A percentile compares a stretch with the other conserved stretches of the same genome.
Evolutionary conservation across 2,888 invertebrate genomes (phyloP).

Genomic region (Zonitis immaculata): DNA sequence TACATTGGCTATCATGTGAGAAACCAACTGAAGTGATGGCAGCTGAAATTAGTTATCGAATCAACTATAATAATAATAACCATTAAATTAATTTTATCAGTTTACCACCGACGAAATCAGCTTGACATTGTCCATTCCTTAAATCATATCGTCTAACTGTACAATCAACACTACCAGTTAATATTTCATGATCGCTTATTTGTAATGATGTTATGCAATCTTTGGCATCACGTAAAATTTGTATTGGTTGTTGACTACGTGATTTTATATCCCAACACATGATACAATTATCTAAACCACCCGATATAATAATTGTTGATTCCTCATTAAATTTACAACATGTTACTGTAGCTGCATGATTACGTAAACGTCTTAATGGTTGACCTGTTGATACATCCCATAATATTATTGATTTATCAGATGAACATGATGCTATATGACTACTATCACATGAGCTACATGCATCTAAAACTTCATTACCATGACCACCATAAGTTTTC

Average conservation of each 20-base stretch:
- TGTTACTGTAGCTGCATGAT: slow-evolving; percentile 84
- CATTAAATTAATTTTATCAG: neutral
- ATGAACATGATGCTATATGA: slow-evolving; percentile 82
- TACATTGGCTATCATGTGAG: slow-evolving; percentile 90
- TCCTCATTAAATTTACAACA: slow-evolving; percentile 93
- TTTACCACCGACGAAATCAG: slow-evolving; percentile 78
- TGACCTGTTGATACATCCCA: slow-evolving; percentile 96
- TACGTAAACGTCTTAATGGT: slow-evolving; percentile 75
- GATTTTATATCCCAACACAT: slow-evolving; percentile 86
- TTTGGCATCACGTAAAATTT: slow-evolving; percentile 85
- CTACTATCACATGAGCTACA: slow-evolving; percentile 89
- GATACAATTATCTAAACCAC: slow-evolving; percentile 88
- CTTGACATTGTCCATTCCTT: slow-evolving; percentile 73
- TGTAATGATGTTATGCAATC: slow-evolving; percentile 79
- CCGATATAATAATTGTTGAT: slow-evolving; percentile 86
- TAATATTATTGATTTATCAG: slow-evolving; percentile 88
- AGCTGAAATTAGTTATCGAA: slow-evolving; percentile 51
- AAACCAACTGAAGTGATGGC: slow-evolving; percentile 78
- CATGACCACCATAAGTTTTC: slow-evolving; percentile 92
- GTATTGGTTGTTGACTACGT: slow-evolving; percentile 66
- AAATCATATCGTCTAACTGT: slow-evolving; percentile 87
- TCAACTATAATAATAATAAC: neutral
- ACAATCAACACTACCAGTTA: slow-evolving; percentile 86
- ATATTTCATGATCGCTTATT: slow-evolving; percentile 84
- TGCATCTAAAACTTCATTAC: slow-evolving; percentile 81